Base-by-base conservation (phyloP, 2,113 vertebrate species). In the Silurus meridionalis region DNA sequence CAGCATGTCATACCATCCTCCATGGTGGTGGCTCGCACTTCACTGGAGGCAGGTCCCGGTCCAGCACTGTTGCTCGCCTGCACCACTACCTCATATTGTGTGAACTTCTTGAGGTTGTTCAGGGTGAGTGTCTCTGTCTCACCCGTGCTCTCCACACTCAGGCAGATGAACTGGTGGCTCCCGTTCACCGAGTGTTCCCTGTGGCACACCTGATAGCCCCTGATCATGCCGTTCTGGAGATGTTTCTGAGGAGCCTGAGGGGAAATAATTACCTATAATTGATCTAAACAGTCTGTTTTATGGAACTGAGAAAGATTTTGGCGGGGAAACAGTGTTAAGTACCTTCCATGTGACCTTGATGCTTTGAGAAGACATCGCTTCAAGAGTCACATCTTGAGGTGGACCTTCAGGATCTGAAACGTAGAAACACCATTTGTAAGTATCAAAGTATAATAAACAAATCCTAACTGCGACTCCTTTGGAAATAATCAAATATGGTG, bases 321-420 rank as follows among this genome's bases (percentile, higher is more conserved):
- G 10, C 8, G 46, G 21, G 25, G 14, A 63, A 58, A 84, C 23
- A 6, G 10, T 15, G 48, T 9, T 60, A 80, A 95, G 91, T 96
- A 99, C 98, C 96, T 99, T 97, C 98, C 98, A 99, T 7, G 96
- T 96, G 87, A 99, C 97, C 92, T 96, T 94, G 93, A 99, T 98
- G 93, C 97, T 99, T 92, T 99, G 98, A 79, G 98, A 99, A 48
- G 98, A 98, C 77, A 97, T 93, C 46, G 98, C 97, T 87, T 99
- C 98, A 82, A 99, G 95, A 72, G 98, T 97, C 25, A 99, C 98
- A 15, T 99, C 98, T 91, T 99, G 97, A 78, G 98, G 98, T n/a
- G 98, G 97, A 58, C 98, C 98, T 23, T 99, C 98, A 84, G 98
- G 98, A 92, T 98, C 98, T 99, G 92, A 5, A 87, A 90, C 55